Base-by-base conservation (phyloP, 2,113 vertebrate species). In the Thomomys bottae region DNA sequence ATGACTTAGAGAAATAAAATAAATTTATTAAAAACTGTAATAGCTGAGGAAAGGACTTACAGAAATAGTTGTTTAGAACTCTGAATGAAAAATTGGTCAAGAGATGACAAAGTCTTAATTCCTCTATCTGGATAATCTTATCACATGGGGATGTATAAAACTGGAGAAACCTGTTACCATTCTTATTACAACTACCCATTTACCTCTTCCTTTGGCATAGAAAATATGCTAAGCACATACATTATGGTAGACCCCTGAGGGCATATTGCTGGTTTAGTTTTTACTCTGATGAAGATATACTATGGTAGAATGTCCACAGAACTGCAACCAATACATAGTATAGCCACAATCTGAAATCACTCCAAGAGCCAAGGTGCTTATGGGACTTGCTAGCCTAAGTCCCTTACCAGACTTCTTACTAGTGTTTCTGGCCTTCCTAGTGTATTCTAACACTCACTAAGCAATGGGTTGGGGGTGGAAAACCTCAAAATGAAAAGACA, bases 1-100 rank as follows among this genome's bases (percentile, higher is more conserved):
- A 61, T 80, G 59, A 71, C 75, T 83, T 93, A 30, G 40, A 85
- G 36, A 90, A 92, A n/a, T 40, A 5, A 75, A 79, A 92, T 84
- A 93, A 82, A 63, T 82, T 71, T 87, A 59, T 21, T 15, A 86
- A 85, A 23, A 71, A 61, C 28, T 75, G 38, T 57, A 34, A 89
- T 75, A 95, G 68, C 1, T 42, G 77, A 49, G 30, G n/a, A 10
- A 72, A 80, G 75, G 0, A 2, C 21, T 75, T 73, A 34, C 2
- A 79, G 15, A 82, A 70, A 83, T 83, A 87, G 23, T 23, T 68
- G 5, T 42, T 73, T n/a, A 9, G 80, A 34, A 70, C 59, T 26
- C 4, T 84, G 76, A 82, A n/a, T n/a, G 9, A 87, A 88, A 81
- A 34, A 45, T 36, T 24, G 26, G 18, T 77, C 17, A 90, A 83